Base-by-base conservation (phyloP, 2,888 invertebrate species). In the Cyrtodaria siliqua region DNA sequence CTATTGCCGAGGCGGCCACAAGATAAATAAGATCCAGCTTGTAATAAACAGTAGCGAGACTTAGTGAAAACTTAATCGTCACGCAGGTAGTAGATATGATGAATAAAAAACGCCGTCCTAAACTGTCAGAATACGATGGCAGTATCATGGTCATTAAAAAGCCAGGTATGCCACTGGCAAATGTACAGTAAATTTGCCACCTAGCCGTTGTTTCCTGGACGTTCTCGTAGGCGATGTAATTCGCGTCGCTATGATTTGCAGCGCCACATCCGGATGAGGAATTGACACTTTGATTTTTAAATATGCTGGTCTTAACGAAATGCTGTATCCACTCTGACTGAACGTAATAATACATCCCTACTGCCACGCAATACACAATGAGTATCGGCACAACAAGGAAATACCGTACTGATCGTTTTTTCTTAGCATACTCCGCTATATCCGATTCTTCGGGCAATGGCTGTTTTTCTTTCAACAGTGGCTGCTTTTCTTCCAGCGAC, bases 21-120 rank as follows among this genome's bases (percentile, higher is more conserved):
- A 85, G 44, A 64, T 71, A 78, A 1, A 52, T 27, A 23, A 81
- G 64, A 12, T 69, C 64, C 27, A 81, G 57, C 9, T 79, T 27
- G 76, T 81, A 85, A 69, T 79, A 57, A 18, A 84, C 75, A 18
- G 77, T 61, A 4, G 68, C 33, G 4, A 68, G 29, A 27, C 55
- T 60, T 33, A 33, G 6, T 33, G 33, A 8, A 33, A 33, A 33
- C 12, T 33, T 33, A 0, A 72, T 26, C 9, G 40, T 24, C 24
- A 53, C 42, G 0, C 64, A 42, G 6, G 68, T 60, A 8, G 66
- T 72, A 1, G 75, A 9, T 8, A 4, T 33, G 0, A 85, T 56
- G 47, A 85, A 66, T 26, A 86, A 40, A 23, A 82, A 66, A 49
- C 72, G 77, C 0, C 87, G 71, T 2, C 85, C 84, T 12, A 83